phyloP scores from a whole-genome alignment of 2,113 vertebrate genomes.

The Bubalus kerabau region DNA sequence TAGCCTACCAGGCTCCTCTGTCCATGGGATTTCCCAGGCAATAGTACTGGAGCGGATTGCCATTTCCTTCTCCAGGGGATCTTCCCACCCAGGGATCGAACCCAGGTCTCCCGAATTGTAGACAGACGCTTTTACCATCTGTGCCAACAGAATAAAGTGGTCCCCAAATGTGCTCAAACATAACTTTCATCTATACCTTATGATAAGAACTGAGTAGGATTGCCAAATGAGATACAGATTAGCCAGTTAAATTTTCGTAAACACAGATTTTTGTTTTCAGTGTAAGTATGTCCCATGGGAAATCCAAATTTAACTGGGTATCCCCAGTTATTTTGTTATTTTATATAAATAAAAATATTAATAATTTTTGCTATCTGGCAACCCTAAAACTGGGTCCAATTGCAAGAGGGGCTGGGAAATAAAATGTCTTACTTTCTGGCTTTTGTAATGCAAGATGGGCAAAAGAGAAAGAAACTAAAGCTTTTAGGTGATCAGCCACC shows the following conservation, averaged over 20 bases:
- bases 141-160: background rate
- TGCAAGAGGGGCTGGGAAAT: background rate
- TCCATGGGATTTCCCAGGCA: too few relatives aligned
- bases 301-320: background rate
- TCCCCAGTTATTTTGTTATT: background rate
- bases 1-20: too few relatives aligned
- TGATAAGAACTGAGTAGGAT: background rate
- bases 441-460: background rate
- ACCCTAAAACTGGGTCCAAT: background rate
- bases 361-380: background rate
- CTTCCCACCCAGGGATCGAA: too few relatives aligned
- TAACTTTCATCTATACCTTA: background rate
- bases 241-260: background rate
- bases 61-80: too few relatives aligned
- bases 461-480: background rate
- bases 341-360: background rate
- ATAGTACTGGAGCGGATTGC: too few relatives aligned
- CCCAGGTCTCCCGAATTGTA: too few relatives aligned
- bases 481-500: background rate
- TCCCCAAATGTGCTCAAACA: background rate
- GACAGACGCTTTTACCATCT: too few relatives aligned
- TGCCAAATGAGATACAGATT: background rate
- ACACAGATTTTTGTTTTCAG: background rate
- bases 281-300: background rate
- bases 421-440: background rate